Conservation (phyloP, 2,888 invertebrate genomes). For the Bombylius discolor region DNA sequence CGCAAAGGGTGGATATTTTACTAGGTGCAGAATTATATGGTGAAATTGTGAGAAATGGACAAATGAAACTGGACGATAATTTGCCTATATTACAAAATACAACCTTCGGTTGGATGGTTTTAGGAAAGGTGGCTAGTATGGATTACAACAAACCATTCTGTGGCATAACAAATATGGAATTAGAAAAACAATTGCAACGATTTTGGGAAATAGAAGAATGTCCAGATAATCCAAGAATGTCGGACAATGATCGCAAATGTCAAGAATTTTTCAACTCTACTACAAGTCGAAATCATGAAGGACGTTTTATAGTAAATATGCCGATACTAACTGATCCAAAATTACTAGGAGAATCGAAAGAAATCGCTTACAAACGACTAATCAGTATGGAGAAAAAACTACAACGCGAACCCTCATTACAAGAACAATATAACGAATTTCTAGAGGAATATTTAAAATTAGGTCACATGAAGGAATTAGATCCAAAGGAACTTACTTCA, state of each 20-base stretch:
- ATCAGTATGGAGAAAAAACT: too few species aligned
- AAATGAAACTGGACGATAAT: background rate
- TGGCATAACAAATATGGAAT: background rate
- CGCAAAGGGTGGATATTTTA: slow-evolving; percentile 2
- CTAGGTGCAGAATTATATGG: slow-evolving; percentile 6
- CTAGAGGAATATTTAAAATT: too few species aligned
- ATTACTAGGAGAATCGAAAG: too few species aligned
- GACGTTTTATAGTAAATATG: background rate
- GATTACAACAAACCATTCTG: background rate
- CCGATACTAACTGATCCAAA: too few species aligned
- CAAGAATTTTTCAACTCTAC: background rate
- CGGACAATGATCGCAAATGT: background rate
- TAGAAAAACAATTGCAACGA: too few species aligned
- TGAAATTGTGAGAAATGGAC: background rate
- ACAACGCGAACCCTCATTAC: too few species aligned
- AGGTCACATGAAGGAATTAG: too few species aligned
- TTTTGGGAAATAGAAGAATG: background rate
- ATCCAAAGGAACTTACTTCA: too few species aligned
- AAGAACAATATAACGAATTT: too few species aligned
- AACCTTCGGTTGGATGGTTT: slow-evolving; percentile 6
- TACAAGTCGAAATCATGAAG: background rate
- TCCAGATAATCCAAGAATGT: background rate
- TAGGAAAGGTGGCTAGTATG: background rate
- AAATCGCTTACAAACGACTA: too few species aligned
- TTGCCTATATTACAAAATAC: slow-evolving; percentile 6